Evolutionary conservation across 30 jellyfish, hydroid and myxozoan genomes (phyloP), one percentile per base, ranked within the genome.

Genomic region (Cassiopea andromeda): DNA sequence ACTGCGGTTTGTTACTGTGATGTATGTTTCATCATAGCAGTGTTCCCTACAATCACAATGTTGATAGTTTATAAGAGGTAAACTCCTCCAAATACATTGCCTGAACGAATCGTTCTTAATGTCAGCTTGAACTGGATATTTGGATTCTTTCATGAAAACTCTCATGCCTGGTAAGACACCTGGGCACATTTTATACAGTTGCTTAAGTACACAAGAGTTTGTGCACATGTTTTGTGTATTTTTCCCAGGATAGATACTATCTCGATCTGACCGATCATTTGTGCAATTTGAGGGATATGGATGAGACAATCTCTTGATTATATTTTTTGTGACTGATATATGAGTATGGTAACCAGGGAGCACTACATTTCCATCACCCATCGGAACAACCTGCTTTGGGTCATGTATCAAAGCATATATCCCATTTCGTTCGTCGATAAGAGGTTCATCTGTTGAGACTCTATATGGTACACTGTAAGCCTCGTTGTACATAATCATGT

Each of bases 291-390:
- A 77, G 1, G 86, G 49, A 15, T 77, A 77, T 15, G 86, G 86
- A 17, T 45, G 15, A 1, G 86, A 74, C 59, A 47, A 47, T 19
- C 86, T 46, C 86, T 49, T 77, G 49, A 46, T 49, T 4, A 2
- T 49, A 54, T 49, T 77, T 49, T 50, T 77, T 2, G 54, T 58
- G 1, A 77, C n/a, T 14, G 74, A 43, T 13, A 77, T 77, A 38
- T 50, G 86, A n/a, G 86, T 77, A 49, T 77, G 86, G n/a, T 48
- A 77, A 3, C 86, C 86, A 19, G 86, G 75, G 49, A 74, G 86
- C 15, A 77, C 4, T 17, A 46, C 19, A 14, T 48, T 49, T 48
- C 86, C 86, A 5, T 77, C 86, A 48, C 44, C 73, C 48, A 15
- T 15, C 18, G 86, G 48, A 1, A 77, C 75, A 7, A 2, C 54